phyloP scores from a whole-genome alignment of 37 sponge, comb jelly and placozoan genomes.

The Bolinopsis microptera region DNA sequence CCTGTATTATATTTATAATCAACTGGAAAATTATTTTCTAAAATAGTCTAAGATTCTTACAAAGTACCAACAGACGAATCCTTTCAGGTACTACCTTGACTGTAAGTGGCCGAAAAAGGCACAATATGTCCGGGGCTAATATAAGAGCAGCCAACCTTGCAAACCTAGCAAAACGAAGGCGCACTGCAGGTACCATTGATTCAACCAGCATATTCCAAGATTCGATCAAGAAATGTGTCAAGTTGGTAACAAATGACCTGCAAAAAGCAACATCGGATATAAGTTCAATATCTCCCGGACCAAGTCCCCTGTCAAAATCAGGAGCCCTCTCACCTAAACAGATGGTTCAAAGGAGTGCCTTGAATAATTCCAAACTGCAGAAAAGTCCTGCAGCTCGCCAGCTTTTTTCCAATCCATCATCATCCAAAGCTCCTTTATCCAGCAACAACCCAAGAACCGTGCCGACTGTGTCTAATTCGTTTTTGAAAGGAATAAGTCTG shows the following conservation, averaged over 20 bases:
- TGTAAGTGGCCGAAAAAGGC: constrained; percentile 21
- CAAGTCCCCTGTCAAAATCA: constrained; percentile 1
- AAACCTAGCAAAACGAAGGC: constrained; percentile 40
- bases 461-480: constrained; percentile 28
- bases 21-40: too few relatives aligned
- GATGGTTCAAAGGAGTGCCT: neutral
- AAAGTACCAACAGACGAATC: neutral
- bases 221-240: constrained; percentile 61
- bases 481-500: constrained; percentile 57
- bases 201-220: constrained; percentile 10
- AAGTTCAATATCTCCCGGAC: constrained; percentile 8
- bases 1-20: too few relatives aligned
- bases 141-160: constrained; percentile 37
- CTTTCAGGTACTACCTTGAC: neutral
- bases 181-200: constrained; percentile 37
- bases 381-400: constrained; percentile 3
- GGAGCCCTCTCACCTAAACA: neutral
- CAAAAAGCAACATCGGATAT: constrained; percentile 29
- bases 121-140: constrained; percentile 15
- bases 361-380: neutral
- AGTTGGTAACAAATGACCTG: constrained; percentile 48
- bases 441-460: neutral
- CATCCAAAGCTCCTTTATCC: constrained; percentile 7
- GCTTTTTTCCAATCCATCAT: constrained; percentile 26
- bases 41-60: neutral